Percentiles rank a stretch among this genome's conserved stretches.
Evolutionary conservation across 2,888 invertebrate genomes (phyloP).

Genomic region (Phymatocera aterrima): DNA sequence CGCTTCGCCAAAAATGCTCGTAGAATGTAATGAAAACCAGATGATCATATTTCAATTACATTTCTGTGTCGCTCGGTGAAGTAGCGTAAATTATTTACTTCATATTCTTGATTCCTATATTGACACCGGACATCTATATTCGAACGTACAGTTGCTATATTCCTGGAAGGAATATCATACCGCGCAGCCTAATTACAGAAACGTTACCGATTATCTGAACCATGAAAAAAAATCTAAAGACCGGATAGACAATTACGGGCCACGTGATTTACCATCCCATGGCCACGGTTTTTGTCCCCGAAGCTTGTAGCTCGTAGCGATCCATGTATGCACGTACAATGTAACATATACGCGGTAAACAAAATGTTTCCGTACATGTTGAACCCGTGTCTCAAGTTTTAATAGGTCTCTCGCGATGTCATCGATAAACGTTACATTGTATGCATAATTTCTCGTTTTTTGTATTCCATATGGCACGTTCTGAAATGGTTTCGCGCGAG

Average conservation of each 20-base stretch:
- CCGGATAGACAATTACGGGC: background rate
- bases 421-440: background rate
- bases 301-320: background rate
- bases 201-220: background rate
- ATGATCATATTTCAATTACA: background rate
- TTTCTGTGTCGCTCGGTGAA: background rate
- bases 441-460: background rate
- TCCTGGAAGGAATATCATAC: background rate
- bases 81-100: background rate
- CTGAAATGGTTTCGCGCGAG: background rate
- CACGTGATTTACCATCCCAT: background rate
- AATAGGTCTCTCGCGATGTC: background rate
- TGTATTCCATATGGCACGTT: slow-evolving; percentile 1
- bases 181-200: background rate
- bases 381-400: background rate
- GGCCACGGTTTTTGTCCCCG: background rate
- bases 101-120: too few species aligned
- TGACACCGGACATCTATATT: background rate
- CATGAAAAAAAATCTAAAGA: background rate
- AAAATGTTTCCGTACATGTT: background rate
- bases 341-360: background rate
- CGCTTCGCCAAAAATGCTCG: background rate
- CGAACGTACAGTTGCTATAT: background rate
- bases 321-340: background rate
- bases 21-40: slow-evolving; percentile 7